Evolutionary conservation across 2,888 invertebrate genomes (phyloP).

Genomic region (Uloborus plumipes): DNA sequence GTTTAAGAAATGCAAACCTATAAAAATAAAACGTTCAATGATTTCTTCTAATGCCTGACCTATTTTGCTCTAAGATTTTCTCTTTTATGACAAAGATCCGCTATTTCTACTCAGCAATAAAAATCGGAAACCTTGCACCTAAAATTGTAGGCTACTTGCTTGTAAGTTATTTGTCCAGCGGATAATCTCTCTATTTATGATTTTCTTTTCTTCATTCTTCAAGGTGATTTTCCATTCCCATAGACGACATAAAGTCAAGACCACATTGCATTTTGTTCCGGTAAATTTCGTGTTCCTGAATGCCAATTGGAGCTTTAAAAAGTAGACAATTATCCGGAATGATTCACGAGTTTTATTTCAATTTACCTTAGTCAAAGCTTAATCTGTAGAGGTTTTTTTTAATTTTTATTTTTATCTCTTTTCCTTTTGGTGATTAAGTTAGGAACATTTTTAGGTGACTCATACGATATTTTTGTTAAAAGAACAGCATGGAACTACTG

Average conservation of each 20-base stretch:
- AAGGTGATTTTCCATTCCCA: neutral
- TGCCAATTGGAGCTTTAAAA: conserved; percentile 15
- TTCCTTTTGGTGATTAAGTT: too few species aligned
- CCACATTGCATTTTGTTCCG: conserved; percentile 10
- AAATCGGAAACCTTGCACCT: neutral
- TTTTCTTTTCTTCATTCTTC: conserved; percentile 34
- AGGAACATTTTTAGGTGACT: too few species aligned
- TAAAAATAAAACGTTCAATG: too few species aligned
- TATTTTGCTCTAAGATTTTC: too few species aligned
- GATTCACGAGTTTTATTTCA: conserved; percentile 31
- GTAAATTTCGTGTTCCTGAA: conserved; percentile 28
- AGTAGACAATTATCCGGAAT: conserved; percentile 11
- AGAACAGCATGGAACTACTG: too few species aligned
- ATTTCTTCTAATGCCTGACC: too few species aligned
- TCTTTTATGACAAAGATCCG: too few species aligned
- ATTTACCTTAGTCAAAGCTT: conserved; percentile 1
- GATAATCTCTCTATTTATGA: conserved; percentile 57
- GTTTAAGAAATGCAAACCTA: too few species aligned
- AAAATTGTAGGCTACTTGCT: conserved; percentile 23
- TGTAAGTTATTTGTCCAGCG: conserved; percentile 24
- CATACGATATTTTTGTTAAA: too few species aligned
- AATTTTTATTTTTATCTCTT: too few species aligned
- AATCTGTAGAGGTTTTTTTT: too few species aligned
- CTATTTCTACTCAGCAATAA: too few species aligned
- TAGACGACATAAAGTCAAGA: neutral